phyloP scores from a whole-genome alignment of 2,113 vertebrate species.

The Astatoreochromis straeleni region DNA sequence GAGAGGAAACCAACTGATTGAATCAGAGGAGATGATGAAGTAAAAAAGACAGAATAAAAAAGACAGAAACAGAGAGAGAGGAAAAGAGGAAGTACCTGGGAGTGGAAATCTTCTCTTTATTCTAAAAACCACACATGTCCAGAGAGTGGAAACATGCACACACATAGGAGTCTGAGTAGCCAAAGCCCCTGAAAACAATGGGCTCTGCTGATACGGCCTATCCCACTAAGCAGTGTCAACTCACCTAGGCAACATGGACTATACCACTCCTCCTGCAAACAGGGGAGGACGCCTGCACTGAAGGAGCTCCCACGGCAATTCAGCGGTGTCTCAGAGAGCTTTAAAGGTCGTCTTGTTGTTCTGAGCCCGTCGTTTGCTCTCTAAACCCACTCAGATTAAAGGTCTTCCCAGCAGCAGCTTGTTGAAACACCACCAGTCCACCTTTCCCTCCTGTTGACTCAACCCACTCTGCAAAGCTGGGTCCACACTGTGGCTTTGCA shows the following conservation, averaged over 20 bases:
- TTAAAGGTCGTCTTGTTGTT: rapidly evolving
- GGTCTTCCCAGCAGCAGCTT: background rate
- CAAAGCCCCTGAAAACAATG: conserved; percentile 59
- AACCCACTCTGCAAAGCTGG: conserved; percentile 3
- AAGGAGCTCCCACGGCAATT: background rate
- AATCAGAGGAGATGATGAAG: background rate
- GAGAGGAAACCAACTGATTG: background rate
- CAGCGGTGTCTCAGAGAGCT: rapidly evolving
- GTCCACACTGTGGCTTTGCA: conserved; percentile 44
- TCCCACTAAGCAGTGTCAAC: conserved; percentile 44
- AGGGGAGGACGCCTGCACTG: background rate
- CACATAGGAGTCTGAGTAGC: background rate
- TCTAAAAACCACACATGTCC: conserved; percentile 24
- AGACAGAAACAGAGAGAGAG: background rate
- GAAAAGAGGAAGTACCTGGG: conserved; percentile 26
- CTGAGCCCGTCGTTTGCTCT: rapidly evolving
- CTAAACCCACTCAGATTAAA: background rate
- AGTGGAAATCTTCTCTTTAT: background rate
- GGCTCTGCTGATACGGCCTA: conserved; percentile 51
- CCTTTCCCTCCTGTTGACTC: background rate
- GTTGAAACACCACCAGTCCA: background rate
- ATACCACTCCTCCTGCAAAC: conserved; percentile 45
- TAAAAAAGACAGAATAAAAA: background rate
- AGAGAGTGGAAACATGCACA: background rate
- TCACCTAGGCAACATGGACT: conserved; percentile 64